A percentile compares a stretch with the other conserved stretches of the same genome.
phyloP scores from a whole-genome alignment of 2,888 invertebrate species.

The Athalia circularis region DNA sequence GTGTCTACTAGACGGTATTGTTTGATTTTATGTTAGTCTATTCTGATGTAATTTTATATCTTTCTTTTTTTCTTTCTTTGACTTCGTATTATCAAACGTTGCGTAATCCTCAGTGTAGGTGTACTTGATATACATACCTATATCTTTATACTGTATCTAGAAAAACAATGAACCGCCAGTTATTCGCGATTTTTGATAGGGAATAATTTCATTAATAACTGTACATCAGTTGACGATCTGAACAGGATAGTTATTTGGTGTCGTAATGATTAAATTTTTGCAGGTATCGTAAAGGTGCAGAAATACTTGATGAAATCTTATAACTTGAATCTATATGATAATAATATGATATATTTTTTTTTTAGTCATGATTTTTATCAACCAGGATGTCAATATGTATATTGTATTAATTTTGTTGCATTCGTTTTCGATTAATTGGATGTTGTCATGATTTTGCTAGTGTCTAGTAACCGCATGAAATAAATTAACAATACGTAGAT shows the following conservation, averaged over 20 bases:
- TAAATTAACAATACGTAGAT: constrained; percentile 56
- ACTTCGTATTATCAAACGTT: not conserved
- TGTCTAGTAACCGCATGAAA: constrained; percentile 70
- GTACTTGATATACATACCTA: too few species aligned
- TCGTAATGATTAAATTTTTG: constrained; percentile 3
- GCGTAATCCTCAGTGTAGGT: not conserved
- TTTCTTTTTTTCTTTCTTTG: not conserved
- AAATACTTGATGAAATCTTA: not conserved
- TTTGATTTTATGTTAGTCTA: not conserved
- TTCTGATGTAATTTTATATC: not conserved
- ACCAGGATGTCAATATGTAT: not conserved
- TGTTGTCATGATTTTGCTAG: constrained; percentile 70
- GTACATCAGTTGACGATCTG: too few species aligned
- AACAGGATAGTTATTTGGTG: too few species aligned
- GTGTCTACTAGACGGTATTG: not conserved
- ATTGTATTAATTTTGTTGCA: constrained; percentile 61
- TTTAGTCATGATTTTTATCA: not conserved
- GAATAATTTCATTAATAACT: too few species aligned
- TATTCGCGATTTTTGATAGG: too few species aligned
- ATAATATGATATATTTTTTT: not conserved
- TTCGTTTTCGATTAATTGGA: constrained; percentile 67
- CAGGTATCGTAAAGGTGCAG: not conserved
- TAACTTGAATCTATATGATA: not conserved
- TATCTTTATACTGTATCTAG: too few species aligned
- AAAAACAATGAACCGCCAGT: too few species aligned